A percentile compares a stretch with the other conserved stretches of the same genome.
Evolutionary conservation across 1,140 invertebrate species (phyloP).

Genomic region (Magallana angulata): DNA sequence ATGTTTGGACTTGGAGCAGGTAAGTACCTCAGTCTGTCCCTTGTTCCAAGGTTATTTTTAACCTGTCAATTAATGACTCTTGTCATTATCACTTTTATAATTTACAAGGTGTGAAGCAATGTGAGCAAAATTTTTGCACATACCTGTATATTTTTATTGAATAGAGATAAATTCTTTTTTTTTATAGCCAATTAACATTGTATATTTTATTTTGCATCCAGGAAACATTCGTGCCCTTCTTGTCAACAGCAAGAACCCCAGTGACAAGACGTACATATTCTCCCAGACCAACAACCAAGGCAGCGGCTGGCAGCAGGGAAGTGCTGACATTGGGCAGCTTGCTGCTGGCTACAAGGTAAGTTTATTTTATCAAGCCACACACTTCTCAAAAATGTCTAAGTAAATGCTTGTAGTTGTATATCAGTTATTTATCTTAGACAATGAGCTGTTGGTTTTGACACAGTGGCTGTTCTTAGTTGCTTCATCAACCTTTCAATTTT

Average conservation of each 20-base stretch:
- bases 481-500: background rate
- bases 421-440: too few relatives aligned
- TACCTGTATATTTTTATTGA: background rate
- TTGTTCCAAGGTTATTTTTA: too few relatives aligned
- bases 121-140: background rate
- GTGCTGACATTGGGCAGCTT: conserved; percentile 68
- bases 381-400: background rate
- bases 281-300: conserved; percentile 63
- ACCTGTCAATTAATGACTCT: background rate
- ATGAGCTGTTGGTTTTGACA: too few relatives aligned
- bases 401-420: too few relatives aligned
- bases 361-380: too few relatives aligned
- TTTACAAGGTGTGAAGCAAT: background rate
- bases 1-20: conserved; percentile 86
- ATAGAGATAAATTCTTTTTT: background rate
- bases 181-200: background rate
- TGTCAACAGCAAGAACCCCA: conserved; percentile 61
- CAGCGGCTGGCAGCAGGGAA: conserved; percentile 66
- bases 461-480: background rate
- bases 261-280: conserved; percentile 62
- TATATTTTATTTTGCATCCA: conserved; percentile 39
- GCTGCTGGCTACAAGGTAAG: conserved; percentile 70
- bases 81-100: background rate
- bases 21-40: conserved; percentile 51
- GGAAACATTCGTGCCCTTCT: conserved; percentile 66